phyloP scores from a whole-genome alignment of 2,113 vertebrate species.

The Trogon surrucura region DNA sequence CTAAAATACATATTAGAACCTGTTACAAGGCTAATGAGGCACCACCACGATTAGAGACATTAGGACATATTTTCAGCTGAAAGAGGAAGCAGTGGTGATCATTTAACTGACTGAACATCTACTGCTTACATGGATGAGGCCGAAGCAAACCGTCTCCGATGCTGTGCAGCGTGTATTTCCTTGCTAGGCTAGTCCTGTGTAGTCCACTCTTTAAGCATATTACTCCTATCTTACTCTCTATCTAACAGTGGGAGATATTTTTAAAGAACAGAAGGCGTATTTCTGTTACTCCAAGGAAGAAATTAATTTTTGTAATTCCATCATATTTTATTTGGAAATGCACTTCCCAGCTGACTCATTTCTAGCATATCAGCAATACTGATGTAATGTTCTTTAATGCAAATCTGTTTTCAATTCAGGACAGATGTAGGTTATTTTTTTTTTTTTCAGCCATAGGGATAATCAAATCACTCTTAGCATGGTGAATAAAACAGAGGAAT shows the following conservation, averaged over 20 bases:
- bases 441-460: conserved; percentile 55
- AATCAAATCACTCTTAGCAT: conserved; percentile 65
- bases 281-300: conserved; percentile 41
- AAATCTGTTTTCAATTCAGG: conserved; percentile 74
- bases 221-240: neutral
- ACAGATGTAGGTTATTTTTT: conserved; percentile 65
- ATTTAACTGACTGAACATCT: neutral
- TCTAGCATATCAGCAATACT: conserved; percentile 27
- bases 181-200: neutral
- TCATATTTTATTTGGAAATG: conserved; percentile 38
- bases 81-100: neutral
- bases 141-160: neutral
- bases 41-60: neutral
- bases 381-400: conserved; percentile 65
- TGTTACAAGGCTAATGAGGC: neutral
- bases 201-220: neutral
- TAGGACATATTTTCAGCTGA: neutral
- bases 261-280: neutral
- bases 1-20: neutral
- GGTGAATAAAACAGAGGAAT: conserved; percentile 51
- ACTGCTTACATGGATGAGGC: neutral
- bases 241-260: neutral
- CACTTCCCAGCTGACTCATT: conserved; percentile 65
- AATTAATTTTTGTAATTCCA: conserved; percentile 23
- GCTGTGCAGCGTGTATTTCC: neutral